Evolutionary conservation across 1,140 invertebrate species (phyloP), one percentile per base, ranked within the genome.

Genomic region (Amphibalanus amphitrite): DNA sequence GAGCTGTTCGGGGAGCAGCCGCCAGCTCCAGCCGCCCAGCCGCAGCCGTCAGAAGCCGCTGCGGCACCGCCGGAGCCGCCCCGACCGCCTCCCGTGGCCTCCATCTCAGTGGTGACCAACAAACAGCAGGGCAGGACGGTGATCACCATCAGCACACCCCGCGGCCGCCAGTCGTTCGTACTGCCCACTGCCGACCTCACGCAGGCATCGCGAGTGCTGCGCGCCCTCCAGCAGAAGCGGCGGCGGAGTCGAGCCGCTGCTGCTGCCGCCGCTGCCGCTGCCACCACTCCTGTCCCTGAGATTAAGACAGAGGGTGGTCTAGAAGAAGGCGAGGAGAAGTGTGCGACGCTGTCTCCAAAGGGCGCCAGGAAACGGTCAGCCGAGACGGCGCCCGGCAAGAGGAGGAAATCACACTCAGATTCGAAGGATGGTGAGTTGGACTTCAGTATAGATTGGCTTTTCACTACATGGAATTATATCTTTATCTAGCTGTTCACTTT

Each of bases 81-180:
- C 3, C 28, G 26, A 1, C 26, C 26, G n/a, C 65, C 65, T 4
- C n/a, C n/a, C 17, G 65, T 67, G n/a, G 65, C 65, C 65, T 67
- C 65, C 6, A 67, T 67, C n/a, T 67, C 65, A 28, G 65, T 67
- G 65, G 65, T 67, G 26, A 28, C 65, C 3, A 67, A 67, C 65
- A 26, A 28, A 26, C 20, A 28, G 26, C 65, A 10, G 1, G 28
- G 28, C 17, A 26, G 20, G 26, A 67, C 65, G 26, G 65, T 28
- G 6, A 17, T 67, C 17, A 67, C 65, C 3, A 26, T 67, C 26
- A 67, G 8, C n/a, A 67, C 65, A 28, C 65, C 26, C 3, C 65
- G 65, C 17, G 65, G 65, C 15, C 65, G 28, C 1, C 65, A 67
- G 65, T 26, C 65, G 65, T 67, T 67, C 17, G 65, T 67, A 3